Base-by-base conservation (phyloP, 2,797 vertebrate genomes). In the Coendou prehensilis region DNA sequence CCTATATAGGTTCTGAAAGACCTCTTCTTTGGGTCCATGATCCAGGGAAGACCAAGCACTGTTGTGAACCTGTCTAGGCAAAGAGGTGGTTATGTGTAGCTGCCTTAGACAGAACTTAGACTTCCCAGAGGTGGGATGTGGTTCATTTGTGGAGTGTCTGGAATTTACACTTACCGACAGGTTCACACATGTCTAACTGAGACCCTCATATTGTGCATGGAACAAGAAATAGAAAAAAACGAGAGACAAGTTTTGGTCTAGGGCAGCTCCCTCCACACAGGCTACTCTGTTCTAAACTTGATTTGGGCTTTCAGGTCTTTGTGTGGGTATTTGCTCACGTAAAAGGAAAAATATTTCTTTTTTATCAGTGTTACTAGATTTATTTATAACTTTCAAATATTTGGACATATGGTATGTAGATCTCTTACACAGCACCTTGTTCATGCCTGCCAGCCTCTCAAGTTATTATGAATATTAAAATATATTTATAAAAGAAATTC, bases 301-400 rank as follows among this genome's bases (percentile, higher is more conserved):
- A 75, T 3, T 8, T 86, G 54, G 41, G 37, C 11, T 73, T 95
- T 93, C 11, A 75, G 17, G n/a, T 83, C 61, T 92, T 90, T 78
- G 10, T 45, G 33, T 96, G 79, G n/a, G 9, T 67, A 71, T 41
- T 76, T 93, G 23, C 7, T 61, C 30, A 80, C 22, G 57, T 45
- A 86, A 89, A 89, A 83, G 30, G 20, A 26, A 61, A 86, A 94
- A 45, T 11, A 28, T 47, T 75, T 14, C 37, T 45, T 9, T n/a
- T 45, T 81, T 83, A 57, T 73, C 2, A 56, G 7, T 93, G 28
- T 81, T 80, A 23, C 73, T 79, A 83, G 9, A 5, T 81, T 94
- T 78, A 71, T n/a, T 76, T 95, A 41, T 61, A 69, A 64, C 33
- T 78, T 92, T 59, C 9, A 79, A 82, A 57, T 89, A 93, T 93